Base-by-base conservation (phyloP, 2,888 invertebrate species). In the Disparrhopalites patrizii region DNA sequence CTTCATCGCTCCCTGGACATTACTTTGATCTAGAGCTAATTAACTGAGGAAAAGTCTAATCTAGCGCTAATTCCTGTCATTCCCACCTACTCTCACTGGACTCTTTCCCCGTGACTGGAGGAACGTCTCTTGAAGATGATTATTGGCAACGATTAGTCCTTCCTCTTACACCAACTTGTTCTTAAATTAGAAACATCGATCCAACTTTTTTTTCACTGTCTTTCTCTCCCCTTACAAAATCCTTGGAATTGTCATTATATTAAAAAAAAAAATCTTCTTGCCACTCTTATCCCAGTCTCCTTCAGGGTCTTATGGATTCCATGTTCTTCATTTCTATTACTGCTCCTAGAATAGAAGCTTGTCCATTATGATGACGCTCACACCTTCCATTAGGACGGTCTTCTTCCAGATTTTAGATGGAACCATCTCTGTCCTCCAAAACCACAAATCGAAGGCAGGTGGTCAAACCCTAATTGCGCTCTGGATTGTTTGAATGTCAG, bases 11-110 rank as follows among this genome's bases (percentile, higher is more conserved):
- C 76, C 76, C 76, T 68, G 67, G 75, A 73, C 73, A 76, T 76
- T 76, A 76, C 76, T 76, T 76, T 76, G 75, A 76, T 76, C 76
- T 76, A 72, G 76, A 72, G 68, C 75, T 75, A 76, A 76, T 76
- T 76, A 76, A 76, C 63, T 70, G 68, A 60, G 68, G 67, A 68
- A 68, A 70, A 70, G 65, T 74, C 74, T 74, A 75, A 75, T 75
- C 75, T 75, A 69, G 71, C 70, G 70, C 73, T 75, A 75, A 75
- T 75, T 75, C 72, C 67, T 60, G 68, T 74, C 75, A 68, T 75
- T 74, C 73, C 66, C 61, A 66, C 67, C 61, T 69, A 50, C 55
- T 55, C 54, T 61, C 66, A 51, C 38, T 65, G 50, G 57, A 43
- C 65, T 56, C 64, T 38, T 51, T 57, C 66, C 33, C 30, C 33